phyloP scores from a whole-genome alignment of 1,140 invertebrate genomes.

The Himalopsyche phryganea region DNA sequence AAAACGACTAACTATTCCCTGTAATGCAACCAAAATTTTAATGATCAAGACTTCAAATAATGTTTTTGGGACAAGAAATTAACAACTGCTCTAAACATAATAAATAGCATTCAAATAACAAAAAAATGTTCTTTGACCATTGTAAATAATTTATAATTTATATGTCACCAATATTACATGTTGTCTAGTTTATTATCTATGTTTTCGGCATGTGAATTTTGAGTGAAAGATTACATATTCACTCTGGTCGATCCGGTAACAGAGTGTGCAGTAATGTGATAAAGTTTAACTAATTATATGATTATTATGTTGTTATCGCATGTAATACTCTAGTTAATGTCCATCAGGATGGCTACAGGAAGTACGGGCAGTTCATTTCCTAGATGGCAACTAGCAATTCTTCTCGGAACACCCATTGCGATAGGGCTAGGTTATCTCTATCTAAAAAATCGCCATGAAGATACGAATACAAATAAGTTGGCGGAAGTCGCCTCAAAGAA shows the following conservation, averaged over 20 bases:
- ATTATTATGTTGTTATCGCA: not conserved
- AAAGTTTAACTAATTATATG: not conserved
- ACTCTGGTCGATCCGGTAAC: not conserved
- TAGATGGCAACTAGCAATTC: conserved; percentile 74
- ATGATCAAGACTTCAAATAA: no score
- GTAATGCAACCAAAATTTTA: no score
- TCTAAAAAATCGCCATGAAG: conserved; percentile 57
- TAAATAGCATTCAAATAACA: no score
- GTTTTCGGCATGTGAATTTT: not conserved
- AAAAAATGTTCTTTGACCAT: no score
- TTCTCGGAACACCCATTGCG: conserved; percentile 75
- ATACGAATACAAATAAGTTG: conserved; percentile 53
- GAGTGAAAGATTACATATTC: not conserved
- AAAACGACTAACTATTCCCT: no score
- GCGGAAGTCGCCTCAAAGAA: conserved; percentile 53
- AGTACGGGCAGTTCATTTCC: conserved; percentile 35
- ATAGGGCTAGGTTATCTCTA: conserved; percentile 80
- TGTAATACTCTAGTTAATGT: conserved; percentile 6
- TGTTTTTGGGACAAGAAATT: no score
- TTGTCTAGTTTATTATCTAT: not conserved
- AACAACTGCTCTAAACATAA: no score
- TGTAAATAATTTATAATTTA: no score
- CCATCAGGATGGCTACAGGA: conserved; percentile 20
- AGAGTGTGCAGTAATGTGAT: conserved; percentile 2
- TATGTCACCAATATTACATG: no score